Evolutionary conservation across 2,888 invertebrate species (phyloP).

Genomic region (Cyrtodaria siliqua): DNA sequence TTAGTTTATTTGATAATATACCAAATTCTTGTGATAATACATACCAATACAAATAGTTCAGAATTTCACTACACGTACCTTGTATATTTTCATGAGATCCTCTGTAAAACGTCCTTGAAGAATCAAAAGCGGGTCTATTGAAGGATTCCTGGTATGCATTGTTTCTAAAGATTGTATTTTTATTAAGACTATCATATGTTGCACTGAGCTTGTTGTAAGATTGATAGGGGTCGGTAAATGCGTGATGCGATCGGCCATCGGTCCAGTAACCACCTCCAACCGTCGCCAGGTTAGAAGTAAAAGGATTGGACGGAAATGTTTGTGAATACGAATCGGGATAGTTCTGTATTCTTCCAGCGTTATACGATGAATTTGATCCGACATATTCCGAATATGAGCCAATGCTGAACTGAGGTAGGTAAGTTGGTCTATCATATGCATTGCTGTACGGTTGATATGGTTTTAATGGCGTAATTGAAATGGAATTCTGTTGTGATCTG

Average conservation of each 20-base stretch:
- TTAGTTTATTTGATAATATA: no score
- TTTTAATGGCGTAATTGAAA: constrained; percentile 71
- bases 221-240: constrained; percentile 69
- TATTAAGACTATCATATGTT: constrained; percentile 73
- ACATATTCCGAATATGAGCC: constrained; percentile 76
- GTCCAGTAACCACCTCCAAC: constrained; percentile 70
- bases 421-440: constrained; percentile 70
- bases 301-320: constrained; percentile 66
- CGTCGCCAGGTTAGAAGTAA: constrained; percentile 64
- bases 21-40: no score
- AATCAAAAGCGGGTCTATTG: constrained; percentile 70
- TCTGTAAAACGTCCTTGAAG: constrained; percentile 69
- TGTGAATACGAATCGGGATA: constrained; percentile 70
- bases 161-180: constrained; percentile 67
- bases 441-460: constrained; percentile 66
- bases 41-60: no score
- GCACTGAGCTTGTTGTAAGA: constrained; percentile 68
- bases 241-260: constrained; percentile 64
- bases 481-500: constrained; percentile 21
- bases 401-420: constrained; percentile 75
- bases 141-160: constrained; percentile 70
- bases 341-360: constrained; percentile 61
- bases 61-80: constrained; percentile 68
- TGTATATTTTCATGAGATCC: constrained; percentile 74
- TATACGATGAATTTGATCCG: constrained; percentile 57